These are phyloP conservation scores for Thunnus albacares DNA, from an alignment of 2,797 vertebrate genomes.

Conservation along the genomic window DNA sequence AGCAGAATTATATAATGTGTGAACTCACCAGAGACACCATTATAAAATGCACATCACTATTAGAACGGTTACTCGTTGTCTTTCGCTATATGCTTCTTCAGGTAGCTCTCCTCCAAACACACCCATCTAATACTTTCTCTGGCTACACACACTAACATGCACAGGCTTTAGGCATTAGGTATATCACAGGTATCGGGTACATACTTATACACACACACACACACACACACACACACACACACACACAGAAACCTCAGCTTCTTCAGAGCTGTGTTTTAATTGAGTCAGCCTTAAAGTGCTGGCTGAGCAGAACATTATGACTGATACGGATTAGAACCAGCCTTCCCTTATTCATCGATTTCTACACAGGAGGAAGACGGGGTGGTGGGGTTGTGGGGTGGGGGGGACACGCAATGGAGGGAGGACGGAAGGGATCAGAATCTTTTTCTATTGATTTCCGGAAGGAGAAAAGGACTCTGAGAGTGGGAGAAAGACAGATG, in stretches of 20 bases:
- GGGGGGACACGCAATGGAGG: background rate
- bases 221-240: constrained; percentile 39
- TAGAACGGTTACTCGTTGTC: background rate
- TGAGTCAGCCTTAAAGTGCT: constrained; percentile 76
- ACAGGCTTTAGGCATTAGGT: constrained; percentile 15
- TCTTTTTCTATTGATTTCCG: constrained; percentile 57
- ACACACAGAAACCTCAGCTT: constrained; percentile 39
- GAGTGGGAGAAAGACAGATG: constrained; percentile 41
- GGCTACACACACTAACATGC: constrained; percentile 11
- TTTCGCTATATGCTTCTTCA: constrained; percentile 2
- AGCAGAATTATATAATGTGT: too few relatives aligned
- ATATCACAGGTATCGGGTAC: constrained; percentile 23
- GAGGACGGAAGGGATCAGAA: constrained; percentile 46
- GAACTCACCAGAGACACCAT: too few relatives aligned
- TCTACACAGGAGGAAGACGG: constrained; percentile 41
- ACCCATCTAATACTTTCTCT: background rate
- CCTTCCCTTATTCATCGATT: constrained; percentile 74
- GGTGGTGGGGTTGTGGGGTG: too few relatives aligned
- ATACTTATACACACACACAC: constrained; percentile 24
- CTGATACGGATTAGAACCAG: constrained; percentile 76
- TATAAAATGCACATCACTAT: too few relatives aligned
- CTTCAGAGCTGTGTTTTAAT: constrained; percentile 72
- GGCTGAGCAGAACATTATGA: constrained; percentile 75
- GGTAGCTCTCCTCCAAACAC: constrained; percentile 26
- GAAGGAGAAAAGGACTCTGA: constrained; percentile 54